These are phyloP conservation scores for Tholera decimalis DNA, from an alignment of 2,888 invertebrate species.

Conservation along the genomic window DNA sequence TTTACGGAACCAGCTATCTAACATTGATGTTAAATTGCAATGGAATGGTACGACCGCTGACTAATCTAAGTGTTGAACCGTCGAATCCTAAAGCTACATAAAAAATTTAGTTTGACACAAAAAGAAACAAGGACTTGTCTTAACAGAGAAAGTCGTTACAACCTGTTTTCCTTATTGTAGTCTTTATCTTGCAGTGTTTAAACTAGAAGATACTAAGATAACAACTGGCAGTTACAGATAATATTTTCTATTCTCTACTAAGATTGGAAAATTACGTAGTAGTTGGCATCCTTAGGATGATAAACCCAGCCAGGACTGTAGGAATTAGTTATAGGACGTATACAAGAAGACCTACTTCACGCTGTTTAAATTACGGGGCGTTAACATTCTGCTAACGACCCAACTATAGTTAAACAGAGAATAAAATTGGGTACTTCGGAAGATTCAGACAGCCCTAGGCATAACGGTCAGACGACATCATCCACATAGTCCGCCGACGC, in stretches of 20 bases:
- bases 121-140: constrained; percentile 3
- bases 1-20: background rate
- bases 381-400: constrained; percentile 50
- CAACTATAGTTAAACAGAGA: constrained; percentile 37
- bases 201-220: constrained; percentile 41
- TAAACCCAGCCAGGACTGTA: constrained; percentile 24
- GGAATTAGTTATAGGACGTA: constrained; percentile 44
- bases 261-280: constrained; percentile 17
- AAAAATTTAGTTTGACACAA: background rate
- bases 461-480: constrained; percentile 55
- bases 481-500: constrained; percentile 45
- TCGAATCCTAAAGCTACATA: background rate
- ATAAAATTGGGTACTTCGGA: constrained; percentile 42
- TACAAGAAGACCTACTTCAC: constrained; percentile 55
- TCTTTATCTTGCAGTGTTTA: constrained; percentile 29
- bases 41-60: background rate
- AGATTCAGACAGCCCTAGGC: constrained; percentile 49
- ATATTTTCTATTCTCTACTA: constrained; percentile 17
- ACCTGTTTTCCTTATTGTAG: constrained; percentile 22
- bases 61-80: background rate
- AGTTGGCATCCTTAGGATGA: constrained; percentile 42
- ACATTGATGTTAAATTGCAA: background rate
- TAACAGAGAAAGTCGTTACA: constrained; percentile 23
- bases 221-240: constrained; percentile 29
- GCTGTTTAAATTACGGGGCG: constrained; percentile 45